phyloP scores from a whole-genome alignment of 2,113 vertebrate genomes.

The Urocolius indicus region DNA sequence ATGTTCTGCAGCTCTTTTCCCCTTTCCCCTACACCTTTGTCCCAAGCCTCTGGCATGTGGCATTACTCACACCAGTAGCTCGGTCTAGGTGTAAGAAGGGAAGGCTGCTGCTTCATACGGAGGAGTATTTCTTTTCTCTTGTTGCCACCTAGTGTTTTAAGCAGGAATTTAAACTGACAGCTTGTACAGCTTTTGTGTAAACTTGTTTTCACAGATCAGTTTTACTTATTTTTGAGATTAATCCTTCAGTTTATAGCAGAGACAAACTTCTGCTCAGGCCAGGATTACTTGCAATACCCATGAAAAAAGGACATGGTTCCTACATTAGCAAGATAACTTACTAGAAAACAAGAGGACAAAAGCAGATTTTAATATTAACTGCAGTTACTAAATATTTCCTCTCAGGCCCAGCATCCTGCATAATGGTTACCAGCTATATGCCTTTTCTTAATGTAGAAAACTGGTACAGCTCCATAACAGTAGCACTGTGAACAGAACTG shows the following conservation, averaged over 20 bases:
- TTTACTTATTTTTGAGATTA: neutral
- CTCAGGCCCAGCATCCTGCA: neutral
- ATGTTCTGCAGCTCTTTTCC: neutral
- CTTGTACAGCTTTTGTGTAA: neutral
- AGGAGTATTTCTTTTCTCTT: neutral
- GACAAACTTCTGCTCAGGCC: neutral
- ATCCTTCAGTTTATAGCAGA: neutral
- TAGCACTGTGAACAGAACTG: neutral
- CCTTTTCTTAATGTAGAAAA: neutral
- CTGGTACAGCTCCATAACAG: neutral
- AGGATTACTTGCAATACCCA: neutral
- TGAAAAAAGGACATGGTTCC: neutral
- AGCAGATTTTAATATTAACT: neutral
- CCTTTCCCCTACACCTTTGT: neutral
- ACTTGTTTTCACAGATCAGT: neutral
- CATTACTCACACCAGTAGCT: neutral
- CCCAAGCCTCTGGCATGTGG: neutral
- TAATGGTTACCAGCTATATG: neutral
- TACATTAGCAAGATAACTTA: neutral
- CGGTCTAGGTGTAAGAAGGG: neutral
- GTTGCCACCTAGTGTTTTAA: conserved; percentile 59
- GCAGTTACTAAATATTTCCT: neutral
- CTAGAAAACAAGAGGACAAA: neutral
- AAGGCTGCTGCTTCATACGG: fast-evolving
- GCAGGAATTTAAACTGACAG: neutral